Evolutionary conservation across 2,113 vertebrate genomes (phyloP).

Genomic region (Perca fluviatilis): DNA sequence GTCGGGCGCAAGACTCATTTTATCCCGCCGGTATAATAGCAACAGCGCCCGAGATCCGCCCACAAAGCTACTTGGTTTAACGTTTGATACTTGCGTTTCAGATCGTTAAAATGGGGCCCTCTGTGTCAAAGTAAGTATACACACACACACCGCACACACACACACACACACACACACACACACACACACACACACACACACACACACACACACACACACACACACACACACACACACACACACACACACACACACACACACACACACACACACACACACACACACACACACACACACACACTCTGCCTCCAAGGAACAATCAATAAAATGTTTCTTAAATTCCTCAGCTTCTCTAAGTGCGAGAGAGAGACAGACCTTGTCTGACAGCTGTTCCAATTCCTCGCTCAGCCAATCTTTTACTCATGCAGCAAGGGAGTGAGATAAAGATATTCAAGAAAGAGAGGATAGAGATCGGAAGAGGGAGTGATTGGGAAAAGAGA

Average conservation of each 20-base stretch:
- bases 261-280: no score
- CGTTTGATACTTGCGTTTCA: no score
- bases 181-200: no score
- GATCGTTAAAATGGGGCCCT: no score
- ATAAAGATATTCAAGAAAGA: constrained; percentile 16
- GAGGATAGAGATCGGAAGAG: background rate
- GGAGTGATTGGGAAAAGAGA: background rate
- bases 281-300: constrained; percentile 30
- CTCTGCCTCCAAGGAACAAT: constrained; percentile 53
- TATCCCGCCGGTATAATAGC: no score
- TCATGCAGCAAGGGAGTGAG: constrained; percentile 7
- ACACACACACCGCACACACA: no score
- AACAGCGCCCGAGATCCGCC: no score
- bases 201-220: background rate
- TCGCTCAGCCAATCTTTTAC: constrained; percentile 24
- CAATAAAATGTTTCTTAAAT: constrained; percentile 69
- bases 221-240: background rate
- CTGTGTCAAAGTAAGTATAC: background rate
- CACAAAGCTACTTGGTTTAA: no score
- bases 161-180: background rate
- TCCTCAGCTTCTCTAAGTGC: constrained; percentile 42
- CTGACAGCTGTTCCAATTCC: constrained; percentile 43
- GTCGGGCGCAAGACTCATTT: no score
- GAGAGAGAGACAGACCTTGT: constrained; percentile 3
- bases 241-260: background rate